Evolutionary conservation across 2,113 vertebrate genomes (phyloP), one percentile per base, ranked within the genome.

Genomic region (Anarhynchus alexandrinus): DNA sequence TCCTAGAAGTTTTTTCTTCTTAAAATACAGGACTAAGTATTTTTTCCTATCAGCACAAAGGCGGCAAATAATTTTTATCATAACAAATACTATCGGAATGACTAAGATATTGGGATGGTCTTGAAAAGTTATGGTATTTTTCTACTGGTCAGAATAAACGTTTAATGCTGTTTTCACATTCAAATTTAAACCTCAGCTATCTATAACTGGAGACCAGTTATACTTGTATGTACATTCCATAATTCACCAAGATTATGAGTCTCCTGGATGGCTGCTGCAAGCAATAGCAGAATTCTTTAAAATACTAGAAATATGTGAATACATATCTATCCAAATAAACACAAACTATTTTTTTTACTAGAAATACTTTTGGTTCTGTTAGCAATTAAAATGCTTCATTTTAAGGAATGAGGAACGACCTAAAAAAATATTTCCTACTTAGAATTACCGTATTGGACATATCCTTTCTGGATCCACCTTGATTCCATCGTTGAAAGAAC

Each of bases 261-360:
- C 52, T 91, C 62, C 79, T 54, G 67, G 45, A 62, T 52, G 62
- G 49, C 25, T 90, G 58, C 47, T 82, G 23, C 27, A 72, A 88
- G 57, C 12, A 94, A 76, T 4, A 94, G 10, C 30, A 73, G 57
- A 94, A 85, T 82, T 86, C 71, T 85, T 92, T 52, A 82, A 71
- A 95, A 93, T 77, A 86, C 54, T 42, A 82, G n/a, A 92, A 94
- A 95, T 88, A 95, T 76, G 57, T 64, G 42, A 91, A 79, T 66
- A 81, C 21, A 1, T 70, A 91, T 82, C 90, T 91, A 84, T 90
- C 42, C 90, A 95, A 93, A 90, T 59, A 86, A 96, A 88, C 73
- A 74, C 29, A 45, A 47, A 74, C 51, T 87, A 67, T 90, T 97
- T 95, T 79, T 90, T 23, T 84, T 65, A 85, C 74, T 85, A 90